Conservation (phyloP, 1,140 invertebrate species). For the Neodiprion pinetum region DNA sequence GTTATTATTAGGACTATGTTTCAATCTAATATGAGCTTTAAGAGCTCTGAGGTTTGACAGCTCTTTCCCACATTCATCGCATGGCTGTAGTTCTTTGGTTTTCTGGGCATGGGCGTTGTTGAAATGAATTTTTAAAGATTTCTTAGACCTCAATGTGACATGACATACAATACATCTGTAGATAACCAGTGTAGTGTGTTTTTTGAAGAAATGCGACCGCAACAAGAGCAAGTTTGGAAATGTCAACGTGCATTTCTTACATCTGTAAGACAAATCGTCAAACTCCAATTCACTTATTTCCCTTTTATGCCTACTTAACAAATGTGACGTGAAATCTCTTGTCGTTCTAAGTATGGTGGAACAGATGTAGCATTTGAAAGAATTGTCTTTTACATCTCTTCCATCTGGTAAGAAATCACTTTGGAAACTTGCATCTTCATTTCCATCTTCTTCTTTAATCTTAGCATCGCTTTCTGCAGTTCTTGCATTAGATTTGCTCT, state of each 20-base stretch:
- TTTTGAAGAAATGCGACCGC: not conserved
- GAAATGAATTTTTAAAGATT: constrained; percentile 32
- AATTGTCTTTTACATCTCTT: not conserved
- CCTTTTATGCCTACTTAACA: not conserved
- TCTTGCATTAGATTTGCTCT: not conserved
- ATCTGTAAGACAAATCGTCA: constrained; percentile 6
- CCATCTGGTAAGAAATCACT: not conserved
- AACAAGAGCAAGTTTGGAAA: not conserved
- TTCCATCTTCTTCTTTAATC: not conserved
- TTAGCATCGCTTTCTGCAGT: not conserved
- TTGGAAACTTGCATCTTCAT: not conserved
- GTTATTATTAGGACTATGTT: constrained; percentile 28
- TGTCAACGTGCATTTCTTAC: not conserved
- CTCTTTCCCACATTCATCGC: constrained; percentile 34
- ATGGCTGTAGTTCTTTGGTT: constrained; percentile 23
- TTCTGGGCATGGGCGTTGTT: constrained; percentile 32
- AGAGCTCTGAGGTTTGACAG: constrained; percentile 32
- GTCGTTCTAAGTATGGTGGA: not conserved
- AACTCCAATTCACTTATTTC: not conserved
- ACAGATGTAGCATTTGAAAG: not conserved
- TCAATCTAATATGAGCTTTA: constrained; percentile 34
- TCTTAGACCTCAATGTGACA: constrained; percentile 31
- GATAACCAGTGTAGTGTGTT: constrained; percentile 17
- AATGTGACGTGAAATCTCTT: not conserved
- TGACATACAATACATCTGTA: constrained; percentile 33